Evolutionary conservation across 2,888 invertebrate species (phyloP).

Genomic region (Geotrupes spiniger): DNA sequence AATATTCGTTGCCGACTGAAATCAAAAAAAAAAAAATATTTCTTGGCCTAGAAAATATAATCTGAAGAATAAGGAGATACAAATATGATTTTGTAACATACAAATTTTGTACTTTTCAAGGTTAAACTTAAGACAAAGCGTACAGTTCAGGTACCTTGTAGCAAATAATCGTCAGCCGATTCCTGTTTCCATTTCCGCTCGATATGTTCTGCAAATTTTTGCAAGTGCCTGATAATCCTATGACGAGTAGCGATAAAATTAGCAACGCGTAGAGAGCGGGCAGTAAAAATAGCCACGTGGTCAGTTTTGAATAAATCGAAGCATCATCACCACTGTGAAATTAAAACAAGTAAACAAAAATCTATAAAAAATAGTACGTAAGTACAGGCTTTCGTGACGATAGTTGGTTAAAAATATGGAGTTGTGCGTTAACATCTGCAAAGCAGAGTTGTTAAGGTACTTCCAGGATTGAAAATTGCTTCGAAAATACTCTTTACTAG

Average conservation of each 20-base stretch:
- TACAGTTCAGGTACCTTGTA: conserved; percentile 16
- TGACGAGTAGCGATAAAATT: conserved; percentile 11
- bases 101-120: neutral
- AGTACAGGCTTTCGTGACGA: no score
- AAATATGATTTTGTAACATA: neutral
- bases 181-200: conserved; percentile 10
- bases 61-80: neutral
- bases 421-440: no score
- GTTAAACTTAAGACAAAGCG: neutral
- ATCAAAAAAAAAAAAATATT: conserved; percentile 3
- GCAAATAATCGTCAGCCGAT: neutral
- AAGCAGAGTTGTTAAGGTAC: no score
- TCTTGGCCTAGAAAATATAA: neutral
- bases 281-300: conserved; percentile 18
- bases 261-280: conserved; percentile 15
- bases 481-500: no score
- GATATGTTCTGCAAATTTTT: conserved; percentile 12
- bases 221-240: conserved; percentile 8
- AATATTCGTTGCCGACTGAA: conserved; percentile 21
- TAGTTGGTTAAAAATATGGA: no score
- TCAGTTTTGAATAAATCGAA: neutral
- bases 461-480: no score
- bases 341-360: no score
- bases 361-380: no score
- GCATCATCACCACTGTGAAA: neutral